Conservation (phyloP, 2,888 invertebrate species). For the Metellina segmentata region DNA sequence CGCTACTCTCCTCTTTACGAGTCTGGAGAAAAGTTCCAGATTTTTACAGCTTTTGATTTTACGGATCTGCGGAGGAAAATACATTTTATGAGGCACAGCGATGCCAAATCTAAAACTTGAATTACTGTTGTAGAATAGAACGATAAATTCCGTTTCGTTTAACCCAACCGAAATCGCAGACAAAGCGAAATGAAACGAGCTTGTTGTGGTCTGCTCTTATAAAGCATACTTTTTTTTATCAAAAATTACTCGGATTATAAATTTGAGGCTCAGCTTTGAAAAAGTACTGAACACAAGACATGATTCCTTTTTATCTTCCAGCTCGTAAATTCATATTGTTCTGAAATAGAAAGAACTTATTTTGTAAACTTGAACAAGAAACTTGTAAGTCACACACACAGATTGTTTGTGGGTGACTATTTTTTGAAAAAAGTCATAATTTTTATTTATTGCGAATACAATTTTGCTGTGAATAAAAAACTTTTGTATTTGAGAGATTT, state of each 20-base stretch:
- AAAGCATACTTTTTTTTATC: neutral
- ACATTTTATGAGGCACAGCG: constrained; percentile 4
- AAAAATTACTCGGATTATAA: neutral
- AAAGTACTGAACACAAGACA: neutral
- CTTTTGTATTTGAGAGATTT: no score
- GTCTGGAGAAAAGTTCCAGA: neutral
- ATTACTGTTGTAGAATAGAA: constrained; percentile 15
- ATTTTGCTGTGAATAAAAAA: no score
- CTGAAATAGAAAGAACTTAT: no score
- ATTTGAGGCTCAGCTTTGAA: neutral
- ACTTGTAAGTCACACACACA: no score
- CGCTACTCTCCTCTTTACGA: constrained; percentile 8
- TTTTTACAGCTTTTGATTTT: constrained; percentile 35
- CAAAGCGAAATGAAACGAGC: neutral
- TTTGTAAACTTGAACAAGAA: no score
- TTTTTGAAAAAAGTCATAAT: no score
- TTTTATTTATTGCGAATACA: no score
- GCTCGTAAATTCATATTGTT: neutral
- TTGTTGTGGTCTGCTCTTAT: neutral
- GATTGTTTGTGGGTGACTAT: no score
- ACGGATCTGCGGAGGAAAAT: constrained; percentile 11
- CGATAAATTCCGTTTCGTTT: constrained; percentile 4
- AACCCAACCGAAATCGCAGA: neutral
- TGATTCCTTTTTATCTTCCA: neutral
- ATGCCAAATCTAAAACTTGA: neutral